Evolutionary conservation across 2,888 invertebrate species (phyloP).

Genomic region (Epirrhoe tristata): DNA sequence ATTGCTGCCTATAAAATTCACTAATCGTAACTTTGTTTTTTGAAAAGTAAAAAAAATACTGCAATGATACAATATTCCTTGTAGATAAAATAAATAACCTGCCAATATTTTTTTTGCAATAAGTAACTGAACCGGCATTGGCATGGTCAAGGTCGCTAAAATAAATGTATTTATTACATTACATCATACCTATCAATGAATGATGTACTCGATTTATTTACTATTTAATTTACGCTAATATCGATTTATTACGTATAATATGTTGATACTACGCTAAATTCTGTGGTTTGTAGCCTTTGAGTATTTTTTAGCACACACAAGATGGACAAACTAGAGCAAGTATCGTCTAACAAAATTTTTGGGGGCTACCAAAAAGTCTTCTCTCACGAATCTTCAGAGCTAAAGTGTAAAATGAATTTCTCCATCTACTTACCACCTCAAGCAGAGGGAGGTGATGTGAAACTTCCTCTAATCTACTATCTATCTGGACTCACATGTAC

Average conservation of each 20-base stretch:
- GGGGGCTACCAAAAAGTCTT: slow-evolving; percentile 95
- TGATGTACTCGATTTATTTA: no score
- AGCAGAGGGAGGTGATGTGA: slow-evolving; percentile 84
- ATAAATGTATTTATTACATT: no score
- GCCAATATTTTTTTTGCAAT: no score
- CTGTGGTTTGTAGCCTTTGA: background rate
- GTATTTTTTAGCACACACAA: slow-evolving; percentile 22
- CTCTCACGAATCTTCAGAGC: slow-evolving; percentile 90
- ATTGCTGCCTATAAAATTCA: no score
- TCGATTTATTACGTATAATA: slow-evolving; percentile 5
- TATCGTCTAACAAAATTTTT: slow-evolving; percentile 90
- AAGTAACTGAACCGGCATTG: no score
- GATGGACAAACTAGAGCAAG: slow-evolving; percentile 85
- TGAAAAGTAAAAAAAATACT: no score
- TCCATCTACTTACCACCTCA: slow-evolving; percentile 95
- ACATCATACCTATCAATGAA: no score
- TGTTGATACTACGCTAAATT: no score
- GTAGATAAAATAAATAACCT: no score
- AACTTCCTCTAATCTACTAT: slow-evolving; percentile 94
- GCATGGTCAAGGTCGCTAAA: no score
- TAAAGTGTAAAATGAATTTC: slow-evolving; percentile 97
- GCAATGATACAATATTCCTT: no score
- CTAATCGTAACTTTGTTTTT: no score
- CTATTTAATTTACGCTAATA: background rate
- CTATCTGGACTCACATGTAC: slow-evolving; percentile 97